Base-by-base conservation (phyloP, 2,113 vertebrate species). In the Mustela nigripes region DNA sequence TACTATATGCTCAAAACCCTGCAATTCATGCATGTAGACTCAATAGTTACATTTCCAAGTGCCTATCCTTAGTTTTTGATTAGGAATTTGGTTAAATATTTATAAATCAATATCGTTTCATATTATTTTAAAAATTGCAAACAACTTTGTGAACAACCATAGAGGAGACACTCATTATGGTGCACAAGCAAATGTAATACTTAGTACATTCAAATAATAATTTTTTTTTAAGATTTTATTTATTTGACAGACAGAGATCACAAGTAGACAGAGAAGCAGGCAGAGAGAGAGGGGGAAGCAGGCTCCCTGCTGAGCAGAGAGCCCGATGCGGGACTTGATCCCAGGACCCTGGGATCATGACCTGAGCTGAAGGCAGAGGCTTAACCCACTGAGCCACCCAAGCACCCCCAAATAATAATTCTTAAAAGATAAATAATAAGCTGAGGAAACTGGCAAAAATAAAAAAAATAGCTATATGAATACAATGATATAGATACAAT, bases 171-270 rank as follows among this genome's bases (percentile, higher is more conserved):
- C 74, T 45, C 45, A 86, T 42, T 62, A 62, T 24, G 28, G 2
- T 89, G 15, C 4, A 63, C 56, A 63, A 81, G 3, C 4, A 91
- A 93, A 89, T 39, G 1, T 36, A 86, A 91, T 79, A 58, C 36
- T 97, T 11, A 78, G 22, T 82, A 87, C 36, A 60, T 60, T 86
- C 56, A 62, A 95, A 94, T 21, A 89, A 85, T 11, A 86, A 48
- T 92, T 50, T 48, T 48, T 48, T 48, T 48, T 48, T 8, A 48
- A 48, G 45, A 48, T 48, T 48, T 11, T 48, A 48, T 48, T 48
- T 48, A 48, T 48, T 48, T 48, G 45, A 48, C 45, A 48, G 45
- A 48, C 2, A 48, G 45, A 48, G 9, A 48, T 42, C 42, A 42
- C 42, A 42, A 42, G 42, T 48, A 48, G 45, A 9, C 45, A 48